Evolutionary conservation across 2,888 invertebrate genomes (phyloP).

Genomic region (Idaea dimidiata): DNA sequence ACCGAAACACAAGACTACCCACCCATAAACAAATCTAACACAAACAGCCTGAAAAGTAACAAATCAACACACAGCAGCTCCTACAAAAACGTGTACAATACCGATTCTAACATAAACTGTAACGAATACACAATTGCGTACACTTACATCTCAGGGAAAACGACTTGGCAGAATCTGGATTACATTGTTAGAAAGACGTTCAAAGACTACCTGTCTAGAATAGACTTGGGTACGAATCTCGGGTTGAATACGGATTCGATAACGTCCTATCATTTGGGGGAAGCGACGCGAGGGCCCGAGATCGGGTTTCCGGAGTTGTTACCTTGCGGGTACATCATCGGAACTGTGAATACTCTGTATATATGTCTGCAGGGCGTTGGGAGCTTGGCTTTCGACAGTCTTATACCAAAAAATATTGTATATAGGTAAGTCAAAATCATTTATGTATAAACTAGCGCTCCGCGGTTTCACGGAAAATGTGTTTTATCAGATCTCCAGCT

Average conservation of each 20-base stretch:
- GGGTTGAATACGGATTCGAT: slow-evolving; percentile 93
- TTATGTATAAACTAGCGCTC: neutral
- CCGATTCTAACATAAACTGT: slow-evolving; percentile 79
- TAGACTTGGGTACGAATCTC: slow-evolving; percentile 95
- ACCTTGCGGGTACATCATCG: slow-evolving; percentile 96
- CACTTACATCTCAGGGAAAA: slow-evolving; percentile 94
- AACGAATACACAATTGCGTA: slow-evolving; percentile 92
- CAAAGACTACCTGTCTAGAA: slow-evolving; percentile 95
- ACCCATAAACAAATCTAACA: slow-evolving; percentile 74
- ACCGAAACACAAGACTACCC: slow-evolving; percentile 69
- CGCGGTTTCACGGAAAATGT: too few species aligned
- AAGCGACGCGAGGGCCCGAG: slow-evolving; percentile 90
- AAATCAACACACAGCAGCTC: slow-evolving; percentile 77
- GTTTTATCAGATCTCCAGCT: neutral
- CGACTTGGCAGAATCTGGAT: slow-evolving; percentile 97
- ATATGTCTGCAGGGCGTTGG: slow-evolving; percentile 94
- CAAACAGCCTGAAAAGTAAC: slow-evolving; percentile 79
- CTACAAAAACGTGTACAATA: slow-evolving; percentile 75
- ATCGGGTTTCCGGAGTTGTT: slow-evolving; percentile 92
- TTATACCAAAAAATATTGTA: slow-evolving; percentile 97
- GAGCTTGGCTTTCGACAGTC: slow-evolving; percentile 95
- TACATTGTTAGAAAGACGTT: slow-evolving; percentile 94
- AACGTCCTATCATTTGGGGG: slow-evolving; percentile 95
- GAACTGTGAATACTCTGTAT: slow-evolving; percentile 91
- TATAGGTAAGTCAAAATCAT: slow-evolving; percentile 83